Percentiles rank a stretch among this genome's conserved stretches.
phyloP scores from a whole-genome alignment of 2,797 vertebrate species.

The Periparus ater region DNA sequence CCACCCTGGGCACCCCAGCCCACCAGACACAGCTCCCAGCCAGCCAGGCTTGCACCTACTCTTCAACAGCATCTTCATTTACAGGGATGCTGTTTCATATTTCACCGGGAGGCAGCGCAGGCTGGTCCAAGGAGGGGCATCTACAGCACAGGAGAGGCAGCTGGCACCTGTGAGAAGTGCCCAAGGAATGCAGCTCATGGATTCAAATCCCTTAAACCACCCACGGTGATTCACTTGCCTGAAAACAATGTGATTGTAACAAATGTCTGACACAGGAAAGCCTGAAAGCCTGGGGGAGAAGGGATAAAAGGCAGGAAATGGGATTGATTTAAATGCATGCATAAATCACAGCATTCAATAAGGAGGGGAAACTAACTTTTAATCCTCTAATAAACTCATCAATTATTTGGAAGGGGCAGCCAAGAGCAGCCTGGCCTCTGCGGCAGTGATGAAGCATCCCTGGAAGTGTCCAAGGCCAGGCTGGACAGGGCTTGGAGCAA shows the following conservation, averaged over 20 bases:
- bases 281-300: slow-evolving; percentile 11
- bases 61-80: not conserved
- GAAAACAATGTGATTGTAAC: not conserved
- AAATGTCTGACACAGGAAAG: not conserved
- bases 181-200: not conserved
- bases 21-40: not conserved
- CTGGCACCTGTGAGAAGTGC: not conserved
- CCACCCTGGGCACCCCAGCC: not conserved
- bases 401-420: not conserved
- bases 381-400: slow-evolving; percentile 22
- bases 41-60: not conserved
- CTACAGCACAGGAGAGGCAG: not conserved
- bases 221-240: not conserved
- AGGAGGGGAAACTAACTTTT: slow-evolving; percentile 11
- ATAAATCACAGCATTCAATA: slow-evolving; percentile 17
- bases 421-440: not conserved
- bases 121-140: not conserved
- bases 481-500: not conserved
- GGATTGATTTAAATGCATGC: not conserved
- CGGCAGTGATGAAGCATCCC: not conserved
- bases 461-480: not conserved
- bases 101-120: not conserved
- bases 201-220: not conserved
- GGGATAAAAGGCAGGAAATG: slow-evolving; percentile 16
- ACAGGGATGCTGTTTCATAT: rapidly evolving